Percentiles rank a stretch among this genome's conserved stretches.
Conservation (phyloP, 2,888 invertebrate genomes). For the Drosophila seclusa region DNA sequence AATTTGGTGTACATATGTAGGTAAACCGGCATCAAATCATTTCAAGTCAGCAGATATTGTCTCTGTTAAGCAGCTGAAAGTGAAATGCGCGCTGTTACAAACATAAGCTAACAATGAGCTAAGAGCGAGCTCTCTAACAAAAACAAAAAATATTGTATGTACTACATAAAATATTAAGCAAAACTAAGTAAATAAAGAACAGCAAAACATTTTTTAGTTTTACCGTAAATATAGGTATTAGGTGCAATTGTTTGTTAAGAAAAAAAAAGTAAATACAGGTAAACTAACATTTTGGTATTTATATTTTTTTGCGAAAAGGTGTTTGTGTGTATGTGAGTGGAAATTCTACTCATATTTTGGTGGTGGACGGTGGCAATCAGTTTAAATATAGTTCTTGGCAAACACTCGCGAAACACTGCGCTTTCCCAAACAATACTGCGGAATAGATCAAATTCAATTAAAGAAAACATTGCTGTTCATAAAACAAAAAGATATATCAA, state of each 20-base stretch:
- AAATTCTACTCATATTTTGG: conserved; percentile 65
- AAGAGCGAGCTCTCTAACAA: conserved; percentile 5
- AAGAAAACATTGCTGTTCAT: conserved; percentile 54
- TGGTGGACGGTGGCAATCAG: conserved; percentile 58
- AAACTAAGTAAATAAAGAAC: conserved; percentile 13
- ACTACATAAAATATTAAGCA: conserved; percentile 12
- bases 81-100: neutral
- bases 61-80: neutral
- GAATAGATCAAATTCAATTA: conserved; percentile 76
- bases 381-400: conserved; percentile 76
- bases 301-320: conserved; percentile 31
- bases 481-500: conserved; percentile 40
- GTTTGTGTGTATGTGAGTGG: conserved; percentile 43
- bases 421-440: conserved; percentile 82
- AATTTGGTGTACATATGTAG: conserved; percentile 11
- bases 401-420: conserved; percentile 82
- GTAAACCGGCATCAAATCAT: conserved; percentile 1
- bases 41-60: conserved; percentile 3
- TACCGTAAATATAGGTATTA: conserved; percentile 30
- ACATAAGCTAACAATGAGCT: conserved; percentile 1
- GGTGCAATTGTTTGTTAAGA: conserved; percentile 59
- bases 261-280: conserved; percentile 45
- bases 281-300: conserved; percentile 62
- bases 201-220: conserved; percentile 36
- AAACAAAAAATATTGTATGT: conserved; percentile 19